phyloP scores from a whole-genome alignment of 2,888 invertebrate genomes.

The Sericinus montela region DNA sequence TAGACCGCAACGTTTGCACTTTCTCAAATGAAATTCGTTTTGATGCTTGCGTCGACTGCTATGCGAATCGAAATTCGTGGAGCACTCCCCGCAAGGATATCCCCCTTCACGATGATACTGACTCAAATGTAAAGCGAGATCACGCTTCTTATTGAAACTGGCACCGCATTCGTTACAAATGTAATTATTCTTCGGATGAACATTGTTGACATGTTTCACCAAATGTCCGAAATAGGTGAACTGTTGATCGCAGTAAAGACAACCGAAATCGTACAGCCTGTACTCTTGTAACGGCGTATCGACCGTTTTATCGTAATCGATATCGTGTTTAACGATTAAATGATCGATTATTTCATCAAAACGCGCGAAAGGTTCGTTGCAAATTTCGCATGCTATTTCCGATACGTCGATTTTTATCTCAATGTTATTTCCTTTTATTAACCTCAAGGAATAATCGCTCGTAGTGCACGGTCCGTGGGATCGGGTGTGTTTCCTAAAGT shows the following conservation, averaged over 20 bases:
- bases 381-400: conserved; percentile 53
- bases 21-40: conserved; percentile 47
- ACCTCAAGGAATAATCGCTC: conserved; percentile 45
- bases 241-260: conserved; percentile 48
- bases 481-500: conserved; percentile 58
- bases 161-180: conserved; percentile 57
- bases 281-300: conserved; percentile 53
- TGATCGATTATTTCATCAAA: conserved; percentile 53
- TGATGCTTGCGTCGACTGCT: conserved; percentile 39
- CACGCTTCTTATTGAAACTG: conserved; percentile 51
- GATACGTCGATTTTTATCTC: conserved; percentile 64
- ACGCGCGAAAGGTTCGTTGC: conserved; percentile 44
- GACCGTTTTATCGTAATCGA: conserved; percentile 51
- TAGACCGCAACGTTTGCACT: conserved; percentile 48
- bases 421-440: conserved; percentile 48
- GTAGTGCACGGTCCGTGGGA: conserved; percentile 50
- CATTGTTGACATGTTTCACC: conserved; percentile 49
- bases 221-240: conserved; percentile 53
- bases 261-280: conserved; percentile 46
- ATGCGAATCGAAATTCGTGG: conserved; percentile 39
- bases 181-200: conserved; percentile 49
- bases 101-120: conserved; percentile 47
- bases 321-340: conserved; percentile 49
- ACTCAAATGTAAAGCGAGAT: conserved; percentile 48
- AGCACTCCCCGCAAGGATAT: conserved; percentile 52